Percentiles rank a stretch among this genome's conserved stretches.
These are phyloP conservation scores for Zelleria hepariella DNA, from an alignment of 2,888 invertebrate genomes.

Conservation along the genomic window DNA sequence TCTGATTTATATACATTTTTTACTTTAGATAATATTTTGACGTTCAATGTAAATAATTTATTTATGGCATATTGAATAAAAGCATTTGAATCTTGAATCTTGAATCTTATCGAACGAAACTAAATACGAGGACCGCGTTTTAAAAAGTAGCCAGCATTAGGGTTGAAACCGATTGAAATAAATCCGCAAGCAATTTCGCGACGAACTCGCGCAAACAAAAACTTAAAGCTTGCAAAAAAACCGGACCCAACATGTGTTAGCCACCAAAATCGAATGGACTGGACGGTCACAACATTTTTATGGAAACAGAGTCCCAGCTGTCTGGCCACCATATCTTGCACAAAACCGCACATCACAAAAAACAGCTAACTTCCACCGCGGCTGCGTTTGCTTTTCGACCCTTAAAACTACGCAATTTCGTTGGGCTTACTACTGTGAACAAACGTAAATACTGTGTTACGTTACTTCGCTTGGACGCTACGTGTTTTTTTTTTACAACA, in stretches of 20 bases:
- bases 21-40: too few species aligned
- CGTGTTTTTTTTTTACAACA: too few species aligned
- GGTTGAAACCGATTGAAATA: background rate
- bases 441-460: too few species aligned
- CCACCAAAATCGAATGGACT: background rate
- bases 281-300: background rate
- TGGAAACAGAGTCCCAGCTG: background rate
- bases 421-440: background rate
- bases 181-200: background rate
- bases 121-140: too few species aligned
- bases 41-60: too few species aligned
- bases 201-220: background rate
- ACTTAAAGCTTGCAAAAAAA: background rate
- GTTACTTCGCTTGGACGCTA: too few species aligned
- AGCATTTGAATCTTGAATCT: too few species aligned
- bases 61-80: too few species aligned
- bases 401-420: background rate
- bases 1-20: too few species aligned
- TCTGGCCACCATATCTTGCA: background rate
- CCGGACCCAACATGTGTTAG: background rate
- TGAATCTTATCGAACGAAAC: too few species aligned
- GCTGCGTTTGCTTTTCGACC: background rate
- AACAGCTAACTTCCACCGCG: background rate
- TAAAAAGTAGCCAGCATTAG: background rate
- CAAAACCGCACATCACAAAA: background rate